Conservation (phyloP, 2,797 vertebrate species). For the Aphelocoma californica region DNA sequence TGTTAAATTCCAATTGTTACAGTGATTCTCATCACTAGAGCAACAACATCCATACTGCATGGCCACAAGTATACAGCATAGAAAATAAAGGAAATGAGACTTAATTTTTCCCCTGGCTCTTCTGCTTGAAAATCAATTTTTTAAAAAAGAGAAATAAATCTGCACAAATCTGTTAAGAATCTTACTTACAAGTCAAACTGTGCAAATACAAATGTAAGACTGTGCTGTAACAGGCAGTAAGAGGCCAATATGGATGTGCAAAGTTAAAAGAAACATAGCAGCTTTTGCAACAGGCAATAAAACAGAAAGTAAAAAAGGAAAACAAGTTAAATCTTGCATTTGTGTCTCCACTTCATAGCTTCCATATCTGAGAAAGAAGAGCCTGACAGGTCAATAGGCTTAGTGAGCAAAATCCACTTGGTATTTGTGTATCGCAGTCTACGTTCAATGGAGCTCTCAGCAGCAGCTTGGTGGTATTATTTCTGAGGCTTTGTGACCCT, state of each 20-base stretch:
- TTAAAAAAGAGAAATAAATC: not conserved
- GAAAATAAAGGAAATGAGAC: not conserved
- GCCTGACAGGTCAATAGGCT: conserved; percentile 67
- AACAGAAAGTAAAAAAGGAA: conserved; percentile 66
- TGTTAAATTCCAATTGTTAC: conserved; percentile 34
- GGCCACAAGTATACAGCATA: not conserved
- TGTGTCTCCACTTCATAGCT: conserved; percentile 76
- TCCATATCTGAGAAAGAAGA: conserved; percentile 70
- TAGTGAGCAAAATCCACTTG: conserved; percentile 62
- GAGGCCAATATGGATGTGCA: conserved; percentile 73
- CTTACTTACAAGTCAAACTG: conserved; percentile 52
- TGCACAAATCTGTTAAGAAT: conserved; percentile 59
- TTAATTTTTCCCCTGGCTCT: not conserved
- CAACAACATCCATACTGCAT: not conserved
- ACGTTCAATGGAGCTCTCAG: conserved; percentile 75
- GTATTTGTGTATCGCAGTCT: conserved; percentile 60
- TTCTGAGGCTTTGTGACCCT: conserved; percentile 77
- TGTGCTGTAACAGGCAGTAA: conserved; percentile 64
- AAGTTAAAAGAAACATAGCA: conserved; percentile 75
- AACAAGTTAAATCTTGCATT: conserved; percentile 66
- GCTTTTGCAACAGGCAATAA: conserved; percentile 73
- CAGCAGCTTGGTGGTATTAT: conserved; percentile 75
- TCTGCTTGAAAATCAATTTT: conserved; percentile 18
- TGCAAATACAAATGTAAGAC: conserved; percentile 60
- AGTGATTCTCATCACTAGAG: not conserved